These are phyloP conservation scores for Caloenas nicobarica DNA, from an alignment of 2,113 vertebrate species.

Conservation along the genomic window DNA sequence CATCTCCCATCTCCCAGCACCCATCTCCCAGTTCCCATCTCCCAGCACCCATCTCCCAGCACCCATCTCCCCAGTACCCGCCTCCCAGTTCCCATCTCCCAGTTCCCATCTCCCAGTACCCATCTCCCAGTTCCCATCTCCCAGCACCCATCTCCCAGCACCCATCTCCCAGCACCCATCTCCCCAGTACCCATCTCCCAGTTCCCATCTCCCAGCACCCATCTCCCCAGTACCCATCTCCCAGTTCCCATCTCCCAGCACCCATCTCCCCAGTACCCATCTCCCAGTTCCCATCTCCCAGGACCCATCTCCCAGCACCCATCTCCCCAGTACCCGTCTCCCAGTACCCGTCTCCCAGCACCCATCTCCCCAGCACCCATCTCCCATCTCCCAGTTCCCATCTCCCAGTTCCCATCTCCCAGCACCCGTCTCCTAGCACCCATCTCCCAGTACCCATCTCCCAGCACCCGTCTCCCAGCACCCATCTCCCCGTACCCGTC, in stretches of 20 bases:
- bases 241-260: too few species aligned
- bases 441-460: background rate
- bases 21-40: background rate
- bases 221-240: background rate
- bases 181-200: background rate
- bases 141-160: background rate
- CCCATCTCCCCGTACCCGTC: background rate
- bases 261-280: too few species aligned
- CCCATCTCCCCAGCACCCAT: background rate
- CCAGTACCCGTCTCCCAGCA: background rate
- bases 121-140: too few species aligned
- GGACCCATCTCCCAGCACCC: background rate
- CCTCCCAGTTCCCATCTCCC: background rate
- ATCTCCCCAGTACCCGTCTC: background rate
- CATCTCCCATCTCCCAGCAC: background rate
- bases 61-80: too few species aligned
- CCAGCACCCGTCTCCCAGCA: background rate
- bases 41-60: background rate
- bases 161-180: too few species aligned
- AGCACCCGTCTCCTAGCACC: too few species aligned
- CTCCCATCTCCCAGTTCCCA: background rate
- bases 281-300: background rate
- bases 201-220: background rate
- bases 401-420: background rate
- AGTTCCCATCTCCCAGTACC: too few species aligned